Evolutionary conservation across 2,888 invertebrate genomes (phyloP).

Genomic region (Macrophya annulata): DNA sequence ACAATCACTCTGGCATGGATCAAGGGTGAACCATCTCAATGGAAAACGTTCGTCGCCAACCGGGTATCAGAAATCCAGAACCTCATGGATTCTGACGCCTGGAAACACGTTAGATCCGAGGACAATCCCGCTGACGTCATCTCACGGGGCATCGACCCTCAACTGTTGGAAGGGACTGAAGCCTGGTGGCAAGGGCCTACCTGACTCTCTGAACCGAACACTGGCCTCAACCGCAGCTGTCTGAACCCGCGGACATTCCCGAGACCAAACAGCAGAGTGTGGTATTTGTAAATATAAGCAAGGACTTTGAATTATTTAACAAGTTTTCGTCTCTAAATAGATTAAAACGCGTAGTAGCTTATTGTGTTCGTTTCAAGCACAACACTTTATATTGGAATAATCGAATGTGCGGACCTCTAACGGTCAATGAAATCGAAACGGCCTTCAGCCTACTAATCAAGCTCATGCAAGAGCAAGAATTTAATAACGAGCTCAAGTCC

Average conservation of each 20-base stretch:
- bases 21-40: slow-evolving; percentile 35
- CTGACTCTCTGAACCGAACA: slow-evolving; percentile 56
- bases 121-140: slow-evolving; percentile 29
- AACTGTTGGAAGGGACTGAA: neutral
- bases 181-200: slow-evolving; percentile 65
- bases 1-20: slow-evolving; percentile 43
- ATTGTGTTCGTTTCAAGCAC: neutral
- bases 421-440: slow-evolving; percentile 17
- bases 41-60: slow-evolving; percentile 46
- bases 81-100: neutral
- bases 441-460: slow-evolving; percentile 46
- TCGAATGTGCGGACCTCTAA: slow-evolving; percentile 4
- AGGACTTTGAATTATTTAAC: slow-evolving; percentile 6
- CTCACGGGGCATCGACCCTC: slow-evolving; percentile 24
- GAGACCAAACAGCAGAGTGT: slow-evolving; percentile 23
- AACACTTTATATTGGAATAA: neutral
- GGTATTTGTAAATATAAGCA: slow-evolving; percentile 36
- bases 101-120: slow-evolving; percentile 29
- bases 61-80: slow-evolving; percentile 31
- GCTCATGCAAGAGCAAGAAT: slow-evolving; percentile 45
- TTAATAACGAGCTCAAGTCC: neutral
- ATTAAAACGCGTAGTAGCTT: slow-evolving; percentile 34
- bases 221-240: slow-evolving; percentile 42
- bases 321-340: slow-evolving; percentile 1
- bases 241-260: slow-evolving; percentile 18